A percentile compares a stretch with the other conserved stretches of the same genome.
Evolutionary conservation across 2,797 vertebrate species (phyloP).

Genomic region (Rhyacichthys aspro): DNA sequence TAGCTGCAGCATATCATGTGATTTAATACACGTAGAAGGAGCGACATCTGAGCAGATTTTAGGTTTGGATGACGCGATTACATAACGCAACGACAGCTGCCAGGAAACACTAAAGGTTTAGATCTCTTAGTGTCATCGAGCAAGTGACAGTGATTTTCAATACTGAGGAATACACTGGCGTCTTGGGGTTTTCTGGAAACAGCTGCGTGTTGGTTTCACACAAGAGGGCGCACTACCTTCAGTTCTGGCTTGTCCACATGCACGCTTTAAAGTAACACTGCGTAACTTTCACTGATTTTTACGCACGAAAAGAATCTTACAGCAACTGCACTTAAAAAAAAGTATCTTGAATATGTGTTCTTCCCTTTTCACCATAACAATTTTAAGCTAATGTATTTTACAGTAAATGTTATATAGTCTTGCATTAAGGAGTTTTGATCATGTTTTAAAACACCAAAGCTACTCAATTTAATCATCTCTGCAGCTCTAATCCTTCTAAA

Average conservation of each 20-base stretch:
- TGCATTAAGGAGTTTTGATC: conserved; percentile 21
- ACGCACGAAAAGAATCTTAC: too few species aligned
- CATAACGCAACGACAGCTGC: conserved; percentile 1
- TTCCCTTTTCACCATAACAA: too few species aligned
- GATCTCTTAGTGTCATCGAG: too few species aligned
- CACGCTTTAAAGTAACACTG: conserved; percentile 4
- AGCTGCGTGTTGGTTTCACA: conserved; percentile 17
- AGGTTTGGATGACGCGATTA: conserved; percentile 9
- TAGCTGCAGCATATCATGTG: conserved; percentile 11
- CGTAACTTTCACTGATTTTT: too few species aligned
- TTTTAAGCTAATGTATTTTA: too few species aligned
- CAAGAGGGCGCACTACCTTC: conserved; percentile 65
- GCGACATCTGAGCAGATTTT: not conserved
- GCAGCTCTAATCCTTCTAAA: too few species aligned
- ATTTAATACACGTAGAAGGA: conserved; percentile 11
- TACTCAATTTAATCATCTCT: conserved; percentile 12
- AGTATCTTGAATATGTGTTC: too few species aligned
- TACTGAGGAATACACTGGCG: too few species aligned
- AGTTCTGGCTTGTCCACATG: conserved; percentile 8
- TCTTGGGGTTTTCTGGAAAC: not conserved
- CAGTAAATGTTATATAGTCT: not conserved
- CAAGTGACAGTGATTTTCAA: not conserved
- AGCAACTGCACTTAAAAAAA: too few species aligned
- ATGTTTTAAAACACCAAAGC: conserved; percentile 15
- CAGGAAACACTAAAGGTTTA: not conserved